Evolutionary conservation across 2,888 invertebrate species (phyloP), one percentile per base, ranked within the genome.

Genomic region (Drosophila nigricruria): DNA sequence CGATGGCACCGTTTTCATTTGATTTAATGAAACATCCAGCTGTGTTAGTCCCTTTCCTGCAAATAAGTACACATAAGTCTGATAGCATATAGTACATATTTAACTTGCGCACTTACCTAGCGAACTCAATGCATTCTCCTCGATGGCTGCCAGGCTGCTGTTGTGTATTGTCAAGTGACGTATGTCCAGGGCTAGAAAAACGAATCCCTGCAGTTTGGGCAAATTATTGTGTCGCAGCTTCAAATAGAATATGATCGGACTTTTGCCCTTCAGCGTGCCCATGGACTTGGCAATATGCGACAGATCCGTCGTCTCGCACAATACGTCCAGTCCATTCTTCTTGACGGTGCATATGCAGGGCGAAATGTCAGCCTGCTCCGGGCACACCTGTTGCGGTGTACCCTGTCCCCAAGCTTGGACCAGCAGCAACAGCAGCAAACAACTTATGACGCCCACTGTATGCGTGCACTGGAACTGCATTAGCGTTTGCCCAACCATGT

Each of bases 151-250:
- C 84, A 98, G 93, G 90, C 97, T 97, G 93, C 97, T 97, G 93
- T 97, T 97, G 92, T 97, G 97, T 65, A 97, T 97, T 23, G 97
- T 97, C 61, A 98, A 94, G 90, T 98, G 97, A 76, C 96, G 96
- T 81, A 98, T 97, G 90, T 97, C 97, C 91, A 98, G 94, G 5
- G 97, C 97, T 67, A 97, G 94, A 93, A 97, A 97, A 71, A 97
- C 95, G 92, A 97, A 97, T 59, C 97, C 96, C 70, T 97, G 97
- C 59, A 98, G 93, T 92, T 97, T 97, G 30, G 96, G 96, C 87
- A 97, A 93, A 92, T 96, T 96, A 92, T 97, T 97, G 93, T 97
- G 97, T 64, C 97, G 95, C 70, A 98, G 94, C 92, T 97, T 97
- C 80, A 98, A 94, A 93, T 98, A 97, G 93, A 97, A 97, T 81